Conservation (phyloP, 2,888 invertebrate species). For the Stratiomys singularior region DNA sequence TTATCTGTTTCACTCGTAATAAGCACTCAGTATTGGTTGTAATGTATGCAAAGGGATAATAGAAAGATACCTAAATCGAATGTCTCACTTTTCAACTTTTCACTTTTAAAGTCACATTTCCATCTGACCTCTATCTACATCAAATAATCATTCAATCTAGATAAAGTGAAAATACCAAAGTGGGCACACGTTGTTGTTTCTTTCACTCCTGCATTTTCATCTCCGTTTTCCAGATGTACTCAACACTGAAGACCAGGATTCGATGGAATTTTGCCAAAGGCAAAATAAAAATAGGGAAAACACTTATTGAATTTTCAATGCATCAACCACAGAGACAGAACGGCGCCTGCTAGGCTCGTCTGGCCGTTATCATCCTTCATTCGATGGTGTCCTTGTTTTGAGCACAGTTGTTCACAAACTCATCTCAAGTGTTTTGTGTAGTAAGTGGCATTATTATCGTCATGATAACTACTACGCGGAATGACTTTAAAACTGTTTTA, state of each 20-base stretch:
- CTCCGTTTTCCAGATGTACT: too few relatives aligned
- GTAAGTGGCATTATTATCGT: conserved; percentile 16
- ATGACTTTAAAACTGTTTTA: conserved; percentile 11
- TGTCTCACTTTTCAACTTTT: not conserved
- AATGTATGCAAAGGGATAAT: too few relatives aligned
- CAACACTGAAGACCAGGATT: too few relatives aligned
- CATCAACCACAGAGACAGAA: conserved; percentile 14
- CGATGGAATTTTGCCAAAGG: too few relatives aligned
- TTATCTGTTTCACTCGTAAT: too few relatives aligned
- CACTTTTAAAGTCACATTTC: not conserved
- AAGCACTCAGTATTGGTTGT: too few relatives aligned
- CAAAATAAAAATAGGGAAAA: not conserved
- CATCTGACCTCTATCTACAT: not conserved
- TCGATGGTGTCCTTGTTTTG: conserved; percentile 13
- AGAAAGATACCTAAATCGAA: not conserved
- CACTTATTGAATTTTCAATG: conserved; percentile 5
- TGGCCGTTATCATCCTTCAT: not conserved
- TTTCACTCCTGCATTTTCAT: not conserved
- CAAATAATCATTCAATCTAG: not conserved
- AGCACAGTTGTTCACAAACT: not conserved
- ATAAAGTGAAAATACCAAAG: conserved; percentile 20
- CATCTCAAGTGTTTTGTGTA: not conserved
- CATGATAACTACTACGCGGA: conserved; percentile 6
- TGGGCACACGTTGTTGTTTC: conserved; percentile 4
- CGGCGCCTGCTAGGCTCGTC: not conserved